Conservation (phyloP, 2,113 vertebrate species). For the Bombycilla garrulus region DNA sequence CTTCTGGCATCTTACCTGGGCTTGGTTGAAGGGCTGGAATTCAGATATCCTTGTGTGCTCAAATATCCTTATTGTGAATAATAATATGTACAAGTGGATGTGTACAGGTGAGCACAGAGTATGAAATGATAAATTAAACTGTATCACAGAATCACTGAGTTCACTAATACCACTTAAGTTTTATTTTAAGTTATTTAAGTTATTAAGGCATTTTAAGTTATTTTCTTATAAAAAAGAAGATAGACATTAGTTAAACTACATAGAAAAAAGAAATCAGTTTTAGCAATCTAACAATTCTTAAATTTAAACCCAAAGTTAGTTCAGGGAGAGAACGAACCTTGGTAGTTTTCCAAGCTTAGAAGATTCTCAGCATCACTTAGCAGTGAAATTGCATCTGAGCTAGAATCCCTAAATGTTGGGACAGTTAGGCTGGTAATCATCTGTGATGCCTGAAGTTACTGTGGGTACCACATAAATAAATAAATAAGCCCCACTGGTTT, state of each 20-base stretch:
- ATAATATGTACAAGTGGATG: not conserved
- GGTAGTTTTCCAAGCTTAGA: not conserved
- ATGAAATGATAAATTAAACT: not conserved
- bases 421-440: not conserved
- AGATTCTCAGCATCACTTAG: not conserved
- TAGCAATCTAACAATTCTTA: not conserved
- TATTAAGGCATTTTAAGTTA: not conserved
- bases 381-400: not conserved
- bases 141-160: not conserved
- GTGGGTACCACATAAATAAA: not conserved
- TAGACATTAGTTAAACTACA: not conserved
- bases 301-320: not conserved
- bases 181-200: too few species aligned
- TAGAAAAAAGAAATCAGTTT: not conserved
- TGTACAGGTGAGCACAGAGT: not conserved
- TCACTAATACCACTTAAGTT: not conserved
- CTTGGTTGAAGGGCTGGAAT: not conserved
- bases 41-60: not conserved
- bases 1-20: not conserved
- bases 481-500: not conserved
- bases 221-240: not conserved
- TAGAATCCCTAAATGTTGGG: not conserved
- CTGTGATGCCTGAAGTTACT: not conserved
- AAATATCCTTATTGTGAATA: not conserved
- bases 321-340: not conserved